Percentiles rank a stretch among this genome's conserved stretches.
phyloP scores from a whole-genome alignment of 1,140 invertebrate genomes.

The Leptestheria dahalacensis region DNA sequence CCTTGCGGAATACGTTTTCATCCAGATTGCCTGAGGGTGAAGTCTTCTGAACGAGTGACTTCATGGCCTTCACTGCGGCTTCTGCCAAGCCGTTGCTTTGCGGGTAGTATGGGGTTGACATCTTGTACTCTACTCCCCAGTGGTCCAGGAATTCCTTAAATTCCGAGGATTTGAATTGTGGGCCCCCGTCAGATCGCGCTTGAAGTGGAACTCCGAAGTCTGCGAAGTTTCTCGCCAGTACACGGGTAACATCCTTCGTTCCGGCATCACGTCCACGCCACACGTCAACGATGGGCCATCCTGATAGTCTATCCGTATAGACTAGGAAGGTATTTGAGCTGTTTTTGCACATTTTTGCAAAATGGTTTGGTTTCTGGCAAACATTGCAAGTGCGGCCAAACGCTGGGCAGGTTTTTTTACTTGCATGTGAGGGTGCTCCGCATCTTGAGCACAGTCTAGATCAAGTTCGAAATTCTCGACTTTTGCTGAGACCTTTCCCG shows the following conservation, averaged over 20 bases:
- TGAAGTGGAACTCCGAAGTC: conserved; percentile 27
- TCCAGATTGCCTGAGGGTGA: background rate
- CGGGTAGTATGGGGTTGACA: conserved; percentile 18
- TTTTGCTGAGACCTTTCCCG: background rate
- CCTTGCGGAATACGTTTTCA: background rate
- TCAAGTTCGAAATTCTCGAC: background rate
- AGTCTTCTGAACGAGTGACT: conserved; percentile 13
- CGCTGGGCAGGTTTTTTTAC: background rate
- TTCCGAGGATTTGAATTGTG: conserved; percentile 28
- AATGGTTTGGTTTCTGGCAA: background rate
- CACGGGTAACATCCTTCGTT: background rate
- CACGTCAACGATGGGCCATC: background rate
- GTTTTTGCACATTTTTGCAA: background rate
- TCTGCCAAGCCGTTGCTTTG: conserved; percentile 19
- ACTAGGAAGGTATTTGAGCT: conserved; percentile 8
- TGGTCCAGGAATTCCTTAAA: conserved; percentile 26
- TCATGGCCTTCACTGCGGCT: conserved; percentile 17
- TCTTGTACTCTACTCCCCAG: background rate
- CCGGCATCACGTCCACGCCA: background rate
- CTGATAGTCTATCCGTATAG: conserved; percentile 16
- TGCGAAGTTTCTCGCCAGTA: conserved; percentile 25
- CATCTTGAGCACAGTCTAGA: background rate
- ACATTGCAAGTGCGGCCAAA: background rate
- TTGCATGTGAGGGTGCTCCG: background rate
- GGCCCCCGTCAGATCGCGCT: conserved; percentile 30